Evolutionary conservation across 2,113 vertebrate species (phyloP).

Genomic region (Sturnira hondurensis): DNA sequence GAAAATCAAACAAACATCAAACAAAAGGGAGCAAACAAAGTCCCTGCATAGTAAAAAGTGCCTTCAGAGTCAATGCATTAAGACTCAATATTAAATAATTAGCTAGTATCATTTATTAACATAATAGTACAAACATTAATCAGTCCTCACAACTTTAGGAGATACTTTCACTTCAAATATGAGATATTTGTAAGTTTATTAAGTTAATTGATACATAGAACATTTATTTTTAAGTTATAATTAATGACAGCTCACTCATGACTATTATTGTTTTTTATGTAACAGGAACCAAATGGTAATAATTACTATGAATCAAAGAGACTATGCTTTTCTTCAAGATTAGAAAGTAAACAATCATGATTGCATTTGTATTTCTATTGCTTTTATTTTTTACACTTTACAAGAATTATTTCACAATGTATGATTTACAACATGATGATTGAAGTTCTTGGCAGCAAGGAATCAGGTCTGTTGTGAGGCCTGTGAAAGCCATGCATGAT

Average conservation of each 20-base stretch:
- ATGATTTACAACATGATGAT: background rate
- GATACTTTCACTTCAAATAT: background rate
- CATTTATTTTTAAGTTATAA: background rate
- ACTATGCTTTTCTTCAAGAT: background rate
- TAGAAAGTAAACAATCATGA: background rate
- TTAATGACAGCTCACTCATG: background rate
- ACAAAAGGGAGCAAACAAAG: background rate
- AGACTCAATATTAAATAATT: background rate
- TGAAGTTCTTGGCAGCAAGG: slow-evolving; percentile 19
- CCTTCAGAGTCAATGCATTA: background rate
- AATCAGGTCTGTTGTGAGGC: slow-evolving; percentile 40
- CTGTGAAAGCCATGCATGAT: background rate
- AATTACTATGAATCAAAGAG: background rate
- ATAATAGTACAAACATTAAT: background rate
- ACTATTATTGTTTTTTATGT: background rate
- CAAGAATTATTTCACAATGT: background rate
- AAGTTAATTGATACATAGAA: background rate
- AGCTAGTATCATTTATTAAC: background rate
- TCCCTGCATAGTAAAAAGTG: background rate
- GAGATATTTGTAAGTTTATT: background rate
- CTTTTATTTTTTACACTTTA: background rate
- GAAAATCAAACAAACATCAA: background rate
- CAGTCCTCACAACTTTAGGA: background rate
- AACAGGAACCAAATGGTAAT: background rate
- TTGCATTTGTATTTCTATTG: background rate